Evolutionary conservation across 1,140 invertebrate species (phyloP).

Genomic region (Lutraria rhynchaena): DNA sequence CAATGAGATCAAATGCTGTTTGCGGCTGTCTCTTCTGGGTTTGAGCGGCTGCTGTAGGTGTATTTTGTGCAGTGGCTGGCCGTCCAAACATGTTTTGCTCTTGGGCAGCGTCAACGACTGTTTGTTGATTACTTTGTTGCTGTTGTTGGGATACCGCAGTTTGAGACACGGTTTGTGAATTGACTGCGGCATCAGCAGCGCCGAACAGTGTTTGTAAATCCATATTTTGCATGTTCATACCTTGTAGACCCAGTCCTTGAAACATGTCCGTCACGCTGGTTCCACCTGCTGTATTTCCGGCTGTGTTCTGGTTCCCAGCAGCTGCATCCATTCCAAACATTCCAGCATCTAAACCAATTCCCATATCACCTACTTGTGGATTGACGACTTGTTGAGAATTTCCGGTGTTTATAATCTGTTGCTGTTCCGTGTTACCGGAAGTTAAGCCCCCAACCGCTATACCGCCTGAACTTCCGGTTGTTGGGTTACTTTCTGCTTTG

Average conservation of each 20-base stretch:
- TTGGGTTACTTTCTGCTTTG: too few relatives aligned
- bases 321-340: background rate
- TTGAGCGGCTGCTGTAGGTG: background rate
- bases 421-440: background rate
- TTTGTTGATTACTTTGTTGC: too few relatives aligned
- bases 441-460: background rate
- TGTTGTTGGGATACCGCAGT: too few relatives aligned
- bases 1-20: constrained; percentile 12
- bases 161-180: too few relatives aligned
- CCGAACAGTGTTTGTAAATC: constrained; percentile 4
- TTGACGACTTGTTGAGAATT: background rate
- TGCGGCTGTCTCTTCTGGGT: background rate
- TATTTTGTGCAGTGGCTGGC: too few relatives aligned
- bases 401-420: background rate
- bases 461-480: too few relatives aligned
- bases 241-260: background rate
- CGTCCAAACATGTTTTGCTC: too few relatives aligned
- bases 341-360: background rate
- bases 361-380: background rate
- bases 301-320: background rate
- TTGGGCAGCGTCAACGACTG: too few relatives aligned
- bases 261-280: background rate
- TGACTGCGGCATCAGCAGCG: background rate
- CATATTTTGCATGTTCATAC: background rate
- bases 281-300: background rate